These are phyloP conservation scores for Catharus minimus DNA, from an alignment of 2,113 vertebrate genomes.

Conservation along the genomic window DNA sequence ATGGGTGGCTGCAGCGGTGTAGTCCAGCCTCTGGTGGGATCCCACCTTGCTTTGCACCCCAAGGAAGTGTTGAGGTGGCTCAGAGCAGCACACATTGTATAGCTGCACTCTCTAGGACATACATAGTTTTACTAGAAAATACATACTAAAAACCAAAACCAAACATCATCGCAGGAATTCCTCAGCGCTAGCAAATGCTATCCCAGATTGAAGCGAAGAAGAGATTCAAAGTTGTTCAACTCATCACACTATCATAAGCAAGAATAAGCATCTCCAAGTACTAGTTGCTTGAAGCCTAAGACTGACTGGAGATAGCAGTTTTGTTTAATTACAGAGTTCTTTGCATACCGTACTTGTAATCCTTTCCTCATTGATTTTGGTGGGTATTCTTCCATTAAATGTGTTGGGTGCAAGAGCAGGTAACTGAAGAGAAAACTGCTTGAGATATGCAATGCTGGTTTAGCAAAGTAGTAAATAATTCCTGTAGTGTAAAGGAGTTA, in stretches of 20 bases:
- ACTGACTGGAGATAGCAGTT: neutral
- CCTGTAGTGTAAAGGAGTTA: neutral
- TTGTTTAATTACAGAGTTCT: neutral
- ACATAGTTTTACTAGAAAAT: neutral
- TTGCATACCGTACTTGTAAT: neutral
- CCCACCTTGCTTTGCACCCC: neutral
- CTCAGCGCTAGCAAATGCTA: neutral
- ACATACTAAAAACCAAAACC: neutral
- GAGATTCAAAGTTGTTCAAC: neutral
- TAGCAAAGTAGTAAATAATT: neutral
- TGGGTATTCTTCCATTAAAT: neutral
- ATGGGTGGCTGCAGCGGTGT: neutral
- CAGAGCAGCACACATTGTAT: accelerated
- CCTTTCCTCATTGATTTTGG: neutral
- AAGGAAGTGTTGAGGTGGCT: neutral
- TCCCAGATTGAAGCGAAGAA: neutral
- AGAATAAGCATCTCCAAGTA: neutral
- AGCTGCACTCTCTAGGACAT: neutral
- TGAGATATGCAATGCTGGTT: neutral
- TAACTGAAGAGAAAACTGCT: neutral
- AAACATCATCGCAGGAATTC: neutral
- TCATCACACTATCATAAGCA: neutral
- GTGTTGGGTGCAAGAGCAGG: neutral
- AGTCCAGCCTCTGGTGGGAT: neutral
- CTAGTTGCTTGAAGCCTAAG: neutral